Percentiles rank a stretch among this genome's conserved stretches.
Conservation (phyloP, 1,140 invertebrate species). For the Tetramorium simillimum region DNA sequence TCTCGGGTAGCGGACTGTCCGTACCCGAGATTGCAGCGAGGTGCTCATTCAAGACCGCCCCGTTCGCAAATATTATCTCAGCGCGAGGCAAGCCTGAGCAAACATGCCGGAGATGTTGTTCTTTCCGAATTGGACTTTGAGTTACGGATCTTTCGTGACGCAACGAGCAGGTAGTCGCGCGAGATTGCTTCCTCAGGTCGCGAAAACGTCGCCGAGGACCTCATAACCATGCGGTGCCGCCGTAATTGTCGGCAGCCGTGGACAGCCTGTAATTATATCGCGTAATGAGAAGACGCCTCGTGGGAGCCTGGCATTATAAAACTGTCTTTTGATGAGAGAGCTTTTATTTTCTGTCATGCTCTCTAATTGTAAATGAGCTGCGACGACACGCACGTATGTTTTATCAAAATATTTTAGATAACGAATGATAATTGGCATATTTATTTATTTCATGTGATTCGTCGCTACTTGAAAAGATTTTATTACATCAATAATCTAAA, state of each 20-base stretch:
- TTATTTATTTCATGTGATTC: neutral
- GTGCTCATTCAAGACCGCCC: neutral
- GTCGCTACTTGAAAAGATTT: neutral
- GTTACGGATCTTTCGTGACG: slow-evolving; percentile 35
- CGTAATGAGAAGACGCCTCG: slow-evolving; percentile 38
- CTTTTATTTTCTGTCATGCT: slow-evolving; percentile 6
- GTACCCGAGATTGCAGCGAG: neutral
- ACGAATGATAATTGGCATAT: neutral
- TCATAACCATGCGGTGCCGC: neutral
- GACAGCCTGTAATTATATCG: slow-evolving; percentile 31
- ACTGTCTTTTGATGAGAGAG: slow-evolving; percentile 42
- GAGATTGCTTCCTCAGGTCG: slow-evolving; percentile 23
- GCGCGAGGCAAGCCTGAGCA: neutral
- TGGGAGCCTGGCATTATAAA: slow-evolving; percentile 47
- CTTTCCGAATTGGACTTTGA: slow-evolving; percentile 24
- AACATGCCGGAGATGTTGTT: neutral
- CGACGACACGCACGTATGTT: neutral
- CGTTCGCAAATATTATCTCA: slow-evolving; percentile 6
- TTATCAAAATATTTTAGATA: neutral
- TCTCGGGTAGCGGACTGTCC: neutral
- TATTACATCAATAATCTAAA: neutral
- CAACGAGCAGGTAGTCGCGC: slow-evolving; percentile 25
- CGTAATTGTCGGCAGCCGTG: slow-evolving; percentile 26
- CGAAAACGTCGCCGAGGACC: slow-evolving; percentile 23
- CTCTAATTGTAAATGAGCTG: neutral